These are phyloP conservation scores for Phymatocera aterrima DNA, from an alignment of 2,888 invertebrate genomes.

Conservation along the genomic window DNA sequence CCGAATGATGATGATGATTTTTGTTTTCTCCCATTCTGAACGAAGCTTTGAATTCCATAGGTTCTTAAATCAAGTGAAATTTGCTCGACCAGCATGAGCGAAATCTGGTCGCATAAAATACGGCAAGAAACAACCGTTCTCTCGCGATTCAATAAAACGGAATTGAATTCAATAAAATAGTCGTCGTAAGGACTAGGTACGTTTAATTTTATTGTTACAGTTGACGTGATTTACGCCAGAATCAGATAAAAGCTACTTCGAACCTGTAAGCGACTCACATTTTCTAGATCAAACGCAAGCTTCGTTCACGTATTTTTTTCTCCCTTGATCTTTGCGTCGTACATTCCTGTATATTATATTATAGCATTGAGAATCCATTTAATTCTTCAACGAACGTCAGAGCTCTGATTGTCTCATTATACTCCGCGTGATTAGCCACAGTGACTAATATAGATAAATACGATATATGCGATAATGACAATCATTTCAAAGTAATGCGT, in stretches of 20 bases:
- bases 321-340: not conserved
- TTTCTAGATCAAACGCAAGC: too few species aligned
- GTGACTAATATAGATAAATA: not conserved
- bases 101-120: not conserved
- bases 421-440: not conserved
- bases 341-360: not conserved
- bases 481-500: not conserved
- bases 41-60: too few species aligned
- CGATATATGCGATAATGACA: not conserved
- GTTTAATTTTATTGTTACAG: not conserved
- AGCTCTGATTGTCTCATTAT: not conserved
- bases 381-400: too few species aligned
- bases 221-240: not conserved
- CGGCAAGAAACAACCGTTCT: not conserved
- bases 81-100: not conserved
- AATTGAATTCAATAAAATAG: not conserved
- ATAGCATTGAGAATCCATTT: not conserved
- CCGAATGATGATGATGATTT: too few species aligned
- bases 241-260: not conserved
- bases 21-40: too few species aligned
- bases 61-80: too few species aligned
- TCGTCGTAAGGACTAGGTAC: not conserved
- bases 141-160: constrained; percentile 3
- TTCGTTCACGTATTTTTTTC: not conserved
- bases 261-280: not conserved